Conservation (phyloP, 2,888 invertebrate species). For the Nineta flava region DNA sequence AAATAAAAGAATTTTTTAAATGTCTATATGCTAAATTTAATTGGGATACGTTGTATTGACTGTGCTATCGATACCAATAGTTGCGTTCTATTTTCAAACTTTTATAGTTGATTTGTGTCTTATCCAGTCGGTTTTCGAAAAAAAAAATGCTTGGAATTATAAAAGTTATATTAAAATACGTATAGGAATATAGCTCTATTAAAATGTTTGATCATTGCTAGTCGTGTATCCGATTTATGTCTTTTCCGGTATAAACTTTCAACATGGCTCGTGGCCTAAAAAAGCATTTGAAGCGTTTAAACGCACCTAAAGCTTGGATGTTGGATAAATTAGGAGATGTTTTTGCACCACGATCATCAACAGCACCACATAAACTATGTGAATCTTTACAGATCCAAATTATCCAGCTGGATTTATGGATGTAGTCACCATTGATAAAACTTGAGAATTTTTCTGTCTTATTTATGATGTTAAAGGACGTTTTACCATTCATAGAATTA, state of each 20-base stretch:
- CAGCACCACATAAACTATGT: constrained; percentile 94
- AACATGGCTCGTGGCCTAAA: constrained; percentile 86
- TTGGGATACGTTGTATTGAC: no score
- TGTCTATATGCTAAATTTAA: no score
- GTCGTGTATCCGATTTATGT: background rate
- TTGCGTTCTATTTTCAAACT: no score
- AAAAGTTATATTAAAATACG: no score
- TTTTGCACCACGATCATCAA: constrained; percentile 93
- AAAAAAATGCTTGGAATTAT: no score
- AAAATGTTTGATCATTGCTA: background rate
- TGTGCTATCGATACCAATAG: no score
- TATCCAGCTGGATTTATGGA: constrained; percentile 99
- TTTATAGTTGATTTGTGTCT: no score
- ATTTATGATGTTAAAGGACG: constrained; percentile 98
- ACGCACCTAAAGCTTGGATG: constrained; percentile 99
- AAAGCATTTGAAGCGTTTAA: constrained; percentile 98
- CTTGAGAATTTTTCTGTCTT: constrained; percentile 91
- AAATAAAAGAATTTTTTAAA: no score
- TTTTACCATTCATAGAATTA: constrained; percentile 94
- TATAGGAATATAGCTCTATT: no score
- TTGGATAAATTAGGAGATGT: constrained; percentile 97
- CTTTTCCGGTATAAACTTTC: constrained; percentile 19
- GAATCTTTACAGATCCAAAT: constrained; percentile 92
- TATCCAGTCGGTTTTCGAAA: no score
- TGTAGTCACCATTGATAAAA: constrained; percentile 97